These are phyloP conservation scores for Geophilus truncorum DNA, from an alignment of 2,888 invertebrate species.

Conservation along the genomic window DNA sequence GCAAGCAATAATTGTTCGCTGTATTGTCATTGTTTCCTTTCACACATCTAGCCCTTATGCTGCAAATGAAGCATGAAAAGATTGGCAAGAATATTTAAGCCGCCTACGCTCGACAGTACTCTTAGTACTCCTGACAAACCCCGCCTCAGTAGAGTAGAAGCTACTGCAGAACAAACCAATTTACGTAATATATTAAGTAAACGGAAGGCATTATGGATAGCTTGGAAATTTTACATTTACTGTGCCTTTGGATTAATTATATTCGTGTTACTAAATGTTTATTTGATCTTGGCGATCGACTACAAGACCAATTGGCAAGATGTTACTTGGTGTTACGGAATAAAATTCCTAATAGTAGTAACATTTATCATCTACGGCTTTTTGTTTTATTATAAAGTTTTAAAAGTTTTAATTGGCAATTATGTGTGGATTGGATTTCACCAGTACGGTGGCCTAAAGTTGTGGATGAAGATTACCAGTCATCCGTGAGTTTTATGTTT, in stretches of 20 bases:
- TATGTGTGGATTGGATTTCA: neutral
- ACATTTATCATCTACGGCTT: neutral
- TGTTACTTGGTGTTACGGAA: neutral
- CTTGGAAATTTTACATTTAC: neutral
- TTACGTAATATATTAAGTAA: neutral
- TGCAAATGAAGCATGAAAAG: neutral
- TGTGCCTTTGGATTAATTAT: neutral
- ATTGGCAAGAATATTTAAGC: neutral
- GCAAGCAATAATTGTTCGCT: neutral
- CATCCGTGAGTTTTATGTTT: neutral
- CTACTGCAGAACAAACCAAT: neutral
- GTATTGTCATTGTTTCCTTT: neutral
- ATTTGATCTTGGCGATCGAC: neutral
- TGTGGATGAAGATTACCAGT: neutral
- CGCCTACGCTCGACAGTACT: neutral
- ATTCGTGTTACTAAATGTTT: neutral
- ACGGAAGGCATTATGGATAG: neutral
- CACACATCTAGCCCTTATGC: neutral
- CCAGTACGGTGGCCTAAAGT: neutral
- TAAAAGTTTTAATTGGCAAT: neutral
- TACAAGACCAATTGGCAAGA: neutral
- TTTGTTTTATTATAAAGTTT: constrained; percentile 1
- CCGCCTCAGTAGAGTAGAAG: neutral
- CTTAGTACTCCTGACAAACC: neutral
- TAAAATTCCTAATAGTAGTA: neutral